Conservation (phyloP, 1,140 invertebrate genomes). For the Chrysopa pallens region DNA sequence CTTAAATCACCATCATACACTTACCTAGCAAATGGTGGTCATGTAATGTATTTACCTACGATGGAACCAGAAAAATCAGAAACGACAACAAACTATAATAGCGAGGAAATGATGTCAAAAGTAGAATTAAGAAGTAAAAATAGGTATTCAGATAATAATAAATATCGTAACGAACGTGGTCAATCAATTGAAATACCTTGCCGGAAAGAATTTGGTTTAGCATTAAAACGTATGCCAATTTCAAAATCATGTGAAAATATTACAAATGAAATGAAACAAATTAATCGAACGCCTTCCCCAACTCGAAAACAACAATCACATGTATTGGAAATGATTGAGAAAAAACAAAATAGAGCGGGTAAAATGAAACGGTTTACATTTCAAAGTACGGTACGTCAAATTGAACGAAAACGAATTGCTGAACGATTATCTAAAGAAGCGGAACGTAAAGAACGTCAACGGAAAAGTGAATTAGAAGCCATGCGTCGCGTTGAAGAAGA, state of each 20-base stretch:
- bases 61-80: constrained; percentile 4
- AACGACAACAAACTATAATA: neutral
- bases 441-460: constrained; percentile 53
- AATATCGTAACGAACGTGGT: constrained; percentile 2
- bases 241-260: constrained; percentile 28
- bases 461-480: constrained; percentile 53
- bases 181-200: neutral
- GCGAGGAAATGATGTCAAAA: neutral
- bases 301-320: constrained; percentile 16
- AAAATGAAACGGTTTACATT: constrained; percentile 55
- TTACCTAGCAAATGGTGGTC: constrained; percentile 33
- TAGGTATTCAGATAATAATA: constrained; percentile 1
- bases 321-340: constrained; percentile 7
- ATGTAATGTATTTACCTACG: constrained; percentile 61
- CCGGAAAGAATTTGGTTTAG: constrained; percentile 4
- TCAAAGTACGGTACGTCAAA: constrained; percentile 60
- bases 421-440: constrained; percentile 56
- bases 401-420: constrained; percentile 50
- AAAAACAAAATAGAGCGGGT: constrained; percentile 7
- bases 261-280: constrained; percentile 16
- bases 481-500: constrained; percentile 38
- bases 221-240: constrained; percentile 5
- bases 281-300: constrained; percentile 8
- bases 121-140: neutral
- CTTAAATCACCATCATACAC: constrained; percentile 28